A percentile compares a stretch with the other conserved stretches of the same genome.
Conservation (phyloP, 2,888 invertebrate species). For the Oscheius sp. region DNA sequence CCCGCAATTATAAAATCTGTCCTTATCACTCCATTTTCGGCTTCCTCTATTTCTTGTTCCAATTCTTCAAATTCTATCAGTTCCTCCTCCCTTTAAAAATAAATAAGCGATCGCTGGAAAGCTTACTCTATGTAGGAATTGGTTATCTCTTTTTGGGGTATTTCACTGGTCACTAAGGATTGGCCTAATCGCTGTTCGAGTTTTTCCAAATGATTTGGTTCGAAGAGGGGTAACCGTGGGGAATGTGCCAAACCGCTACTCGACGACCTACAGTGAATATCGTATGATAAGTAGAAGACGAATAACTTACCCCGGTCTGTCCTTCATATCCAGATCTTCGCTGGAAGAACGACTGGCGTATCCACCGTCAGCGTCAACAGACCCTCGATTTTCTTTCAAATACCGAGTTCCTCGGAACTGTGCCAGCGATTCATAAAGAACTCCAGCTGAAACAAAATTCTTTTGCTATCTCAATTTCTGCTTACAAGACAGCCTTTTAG, state of each 20-base stretch:
- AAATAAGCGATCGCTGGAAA: background rate
- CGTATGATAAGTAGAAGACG: background rate
- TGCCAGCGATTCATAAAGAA: conserved; percentile 23
- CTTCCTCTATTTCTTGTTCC: conserved; percentile 54
- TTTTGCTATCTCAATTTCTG: background rate
- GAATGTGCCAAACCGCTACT: conserved; percentile 4
- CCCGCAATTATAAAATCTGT: conserved; percentile 50
- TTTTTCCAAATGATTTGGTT: conserved; percentile 32
- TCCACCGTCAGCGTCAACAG: conserved; percentile 56
- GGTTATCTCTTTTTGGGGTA: conserved; percentile 17
- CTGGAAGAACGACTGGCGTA: conserved; percentile 58
- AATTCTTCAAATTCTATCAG: conserved; percentile 55
- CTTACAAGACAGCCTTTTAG: conserved; percentile 13
- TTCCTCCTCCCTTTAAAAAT: conserved; percentile 44
- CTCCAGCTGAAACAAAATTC: conserved; percentile 1
- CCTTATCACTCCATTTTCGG: conserved; percentile 48
- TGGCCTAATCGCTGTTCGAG: conserved; percentile 27
- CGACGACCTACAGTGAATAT: background rate
- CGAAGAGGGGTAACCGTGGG: conserved; percentile 11
- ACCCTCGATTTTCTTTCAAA: conserved; percentile 43
- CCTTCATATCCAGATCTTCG: conserved; percentile 53
- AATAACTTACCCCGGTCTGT: conserved; percentile 9
- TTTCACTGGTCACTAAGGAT: background rate
- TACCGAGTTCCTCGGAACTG: conserved; percentile 30
- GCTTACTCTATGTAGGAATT: conserved; percentile 31